Conservation (phyloP, 2,797 vertebrate species). For the Arctocebus calabarensis region DNA sequence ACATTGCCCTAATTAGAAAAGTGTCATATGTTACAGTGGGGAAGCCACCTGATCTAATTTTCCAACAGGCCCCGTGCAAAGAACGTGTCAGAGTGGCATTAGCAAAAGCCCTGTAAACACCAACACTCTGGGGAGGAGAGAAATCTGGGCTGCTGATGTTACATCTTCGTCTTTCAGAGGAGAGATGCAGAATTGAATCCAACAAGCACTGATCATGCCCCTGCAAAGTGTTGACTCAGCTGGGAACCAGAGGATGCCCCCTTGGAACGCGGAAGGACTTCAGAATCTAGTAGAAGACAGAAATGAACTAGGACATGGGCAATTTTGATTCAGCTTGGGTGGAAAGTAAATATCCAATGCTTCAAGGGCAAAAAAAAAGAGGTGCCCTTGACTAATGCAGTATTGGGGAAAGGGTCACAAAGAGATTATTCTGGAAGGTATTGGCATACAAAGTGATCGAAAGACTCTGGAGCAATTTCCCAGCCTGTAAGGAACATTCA, state of each 20-base stretch:
- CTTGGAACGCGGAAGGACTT: neutral
- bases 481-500: neutral
- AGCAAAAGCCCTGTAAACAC: constrained; percentile 69
- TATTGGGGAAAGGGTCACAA: neutral
- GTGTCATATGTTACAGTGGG: constrained; percentile 89
- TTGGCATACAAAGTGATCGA: neutral
- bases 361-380: neutral
- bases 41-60: constrained; percentile 89
- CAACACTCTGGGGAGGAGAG: constrained; percentile 67
- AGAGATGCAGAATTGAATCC: neutral
- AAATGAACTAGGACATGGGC: neutral
- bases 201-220: neutral
- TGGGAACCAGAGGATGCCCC: neutral
- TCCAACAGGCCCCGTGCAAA: constrained; percentile 82
- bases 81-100: constrained; percentile 77
- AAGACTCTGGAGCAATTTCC: neutral
- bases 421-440: neutral
- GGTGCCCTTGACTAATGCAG: no score
- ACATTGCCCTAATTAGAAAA: constrained; percentile 92
- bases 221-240: neutral
- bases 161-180: neutral
- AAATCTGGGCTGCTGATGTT: neutral
- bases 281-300: neutral
- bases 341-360: neutral
- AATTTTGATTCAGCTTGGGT: neutral